These are phyloP conservation scores for Uloborus diversus DNA, from an alignment of 1,140 invertebrate genomes.

Conservation along the genomic window DNA sequence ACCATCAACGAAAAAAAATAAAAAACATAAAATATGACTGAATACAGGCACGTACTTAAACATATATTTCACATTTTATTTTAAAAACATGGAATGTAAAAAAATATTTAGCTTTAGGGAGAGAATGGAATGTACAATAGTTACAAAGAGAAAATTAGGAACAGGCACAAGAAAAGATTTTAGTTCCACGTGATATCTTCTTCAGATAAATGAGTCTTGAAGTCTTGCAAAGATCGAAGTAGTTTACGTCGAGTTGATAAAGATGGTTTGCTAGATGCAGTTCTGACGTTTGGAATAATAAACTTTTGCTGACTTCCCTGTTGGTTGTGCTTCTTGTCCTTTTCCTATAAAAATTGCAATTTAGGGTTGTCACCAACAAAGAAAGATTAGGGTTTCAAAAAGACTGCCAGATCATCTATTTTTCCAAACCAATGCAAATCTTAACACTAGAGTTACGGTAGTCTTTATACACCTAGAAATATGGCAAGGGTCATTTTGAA, in stretches of 20 bases:
- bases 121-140: no score
- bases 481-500: no score
- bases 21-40: no score
- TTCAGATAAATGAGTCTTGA: constrained; percentile 39
- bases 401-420: neutral
- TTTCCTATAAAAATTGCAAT: neutral
- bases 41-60: no score
- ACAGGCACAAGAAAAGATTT: neutral
- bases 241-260: constrained; percentile 8
- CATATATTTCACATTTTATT: no score
- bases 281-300: neutral
- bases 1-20: no score
- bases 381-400: neutral
- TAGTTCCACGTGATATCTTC: constrained; percentile 42
- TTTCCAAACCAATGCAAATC: neutral
- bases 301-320: neutral
- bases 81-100: no score
- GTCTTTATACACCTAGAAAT: no score
- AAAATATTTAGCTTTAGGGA: no score
- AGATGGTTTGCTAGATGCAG: neutral
- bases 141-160: neutral
- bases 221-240: constrained; percentile 22
- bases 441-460: neutral
- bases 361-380: neutral
- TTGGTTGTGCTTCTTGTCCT: neutral